Base-by-base conservation (phyloP, 2,113 vertebrate species). In the Dipodomys ordii region DNA sequence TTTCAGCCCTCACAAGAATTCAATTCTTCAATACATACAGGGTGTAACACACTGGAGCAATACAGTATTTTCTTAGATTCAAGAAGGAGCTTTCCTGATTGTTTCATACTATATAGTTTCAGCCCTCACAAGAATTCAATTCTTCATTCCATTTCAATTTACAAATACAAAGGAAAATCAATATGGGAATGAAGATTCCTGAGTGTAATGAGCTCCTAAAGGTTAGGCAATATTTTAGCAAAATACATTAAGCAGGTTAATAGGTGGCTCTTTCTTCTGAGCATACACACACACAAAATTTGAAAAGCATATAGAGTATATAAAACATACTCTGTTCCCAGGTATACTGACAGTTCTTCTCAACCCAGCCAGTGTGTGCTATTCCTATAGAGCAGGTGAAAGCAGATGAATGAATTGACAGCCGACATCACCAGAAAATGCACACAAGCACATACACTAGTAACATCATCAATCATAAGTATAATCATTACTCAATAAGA, bases 161-260 rank as follows among this genome's bases (percentile, higher is more conserved):
- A 94, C 35, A 84, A 71, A 93, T 25, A 67, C 30, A 83, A 89
- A 69, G 80, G 62, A 80, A 93, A 91, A 89, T 77, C 62, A 53
- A 27, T 10, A 27, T 9, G 60, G 25, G 69, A 83, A 27, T 53
- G 32, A 76, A 53, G 72, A 91, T n/a, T 39, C 16, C 13, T n/a
- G 23, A 23, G 32, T 28, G 12, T 12, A 18, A 79, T 2, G 60
- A 32, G 62, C 3, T 71, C 53, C 35, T n/a, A 80, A n/a, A 23
- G 25, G 27, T 65, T 25, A 68, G 72, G 71, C 0, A 72, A 28
- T 19, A 28, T 11, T 39, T 39, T 57, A 72, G 65, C n/a, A 78
- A 67, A 88, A 15, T 1, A 44, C 11, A 44, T 16, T 20, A 12
- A 68, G 49, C 0, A 3, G 69, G 2, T 15, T 15, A 8, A 8